Evolutionary conservation across 1,140 invertebrate species (phyloP), one percentile per base, ranked within the genome.

Genomic region (Hyles euphorbiae): DNA sequence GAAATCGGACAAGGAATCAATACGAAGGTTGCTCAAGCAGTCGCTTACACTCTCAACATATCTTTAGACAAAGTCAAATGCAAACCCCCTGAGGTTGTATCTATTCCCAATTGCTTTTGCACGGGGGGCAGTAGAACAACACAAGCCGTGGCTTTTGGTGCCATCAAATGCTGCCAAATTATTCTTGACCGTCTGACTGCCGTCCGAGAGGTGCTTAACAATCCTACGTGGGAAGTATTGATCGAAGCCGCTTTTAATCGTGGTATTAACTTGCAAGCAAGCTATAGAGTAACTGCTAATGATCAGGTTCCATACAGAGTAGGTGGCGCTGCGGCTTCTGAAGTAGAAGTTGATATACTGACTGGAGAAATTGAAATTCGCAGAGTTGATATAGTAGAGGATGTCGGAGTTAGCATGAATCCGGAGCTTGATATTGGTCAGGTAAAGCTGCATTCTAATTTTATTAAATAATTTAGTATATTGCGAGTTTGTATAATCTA

Each of bases 1-100:
- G 96, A 97, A 90, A 94, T 94, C 81, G 96, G 96, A 3, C 96
- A 97, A 89, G 96, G 96, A 4, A 92, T 97, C 56, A 95, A 93
- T 67, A 93, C 92, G 0, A 90, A 96, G 92, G 91, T 93, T 3
- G 92, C 92, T 46, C 95, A 96, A 91, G 91, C 93, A 6, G 93
- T 91, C 56, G 95, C 95, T 6, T 90, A 93, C 68, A 92, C 90
- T 10, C 83, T 96, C 0, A 92, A 92, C 1, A 92, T 96, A 54
- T 91, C 94, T 45, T 62, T 95, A 22, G 90, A 92, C 1, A 88
- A 92, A 75, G 81, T 96, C 3, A 89, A 73, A 44, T 90, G 96
- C 1, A 94, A 94, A 78, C 90, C 93, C n/a, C 91, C 83, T 7
- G 91, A 90, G 56, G 92, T 76, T 70, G 78, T 93, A 10, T 89